phyloP scores from a whole-genome alignment of 2,888 invertebrate species.

The Trissolcus brochymenae region DNA sequence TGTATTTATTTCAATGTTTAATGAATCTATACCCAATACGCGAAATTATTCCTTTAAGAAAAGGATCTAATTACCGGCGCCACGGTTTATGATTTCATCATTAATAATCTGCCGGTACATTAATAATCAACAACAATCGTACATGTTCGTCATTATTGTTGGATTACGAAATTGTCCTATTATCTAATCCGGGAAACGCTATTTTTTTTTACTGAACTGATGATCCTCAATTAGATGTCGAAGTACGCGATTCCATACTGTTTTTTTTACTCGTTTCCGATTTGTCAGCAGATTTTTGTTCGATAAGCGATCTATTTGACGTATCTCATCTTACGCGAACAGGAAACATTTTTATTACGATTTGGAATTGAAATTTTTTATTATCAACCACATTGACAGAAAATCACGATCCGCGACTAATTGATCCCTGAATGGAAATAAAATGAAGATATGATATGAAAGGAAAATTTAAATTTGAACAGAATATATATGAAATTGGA shows the following conservation, averaged over 20 bases:
- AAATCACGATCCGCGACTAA: no score
- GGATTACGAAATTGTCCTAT: slow-evolving; percentile 14
- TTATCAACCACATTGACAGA: no score
- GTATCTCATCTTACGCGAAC: no score
- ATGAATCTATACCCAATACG: slow-evolving; percentile 45
- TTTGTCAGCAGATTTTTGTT: slow-evolving; percentile 2
- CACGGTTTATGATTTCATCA: slow-evolving; percentile 19
- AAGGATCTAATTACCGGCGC: slow-evolving; percentile 18
- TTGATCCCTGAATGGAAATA: no score
- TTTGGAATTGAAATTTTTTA: no score
- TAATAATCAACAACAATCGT: slow-evolving; percentile 26
- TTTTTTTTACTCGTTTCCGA: slow-evolving; percentile 7
- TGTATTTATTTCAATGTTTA: slow-evolving; percentile 49
- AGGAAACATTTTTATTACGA: no score
- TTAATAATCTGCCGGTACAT: slow-evolving; percentile 36
- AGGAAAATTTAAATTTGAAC: no score
- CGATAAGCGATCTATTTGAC: slow-evolving; percentile 7
- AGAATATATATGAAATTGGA: no score
- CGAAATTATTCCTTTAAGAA: slow-evolving; percentile 32
- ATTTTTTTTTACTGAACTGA: slow-evolving; percentile 1
- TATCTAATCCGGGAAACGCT: slow-evolving; percentile 14
- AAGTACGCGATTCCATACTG: slow-evolving; percentile 9
- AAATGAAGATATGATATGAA: no score
- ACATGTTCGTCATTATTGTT: slow-evolving; percentile 8
- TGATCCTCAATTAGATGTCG: slow-evolving; percentile 4